Percentiles rank a stretch among this genome's conserved stretches.
phyloP scores from a whole-genome alignment of 2,797 vertebrate genomes.

The Pseudochaenichthys georgianus region DNA sequence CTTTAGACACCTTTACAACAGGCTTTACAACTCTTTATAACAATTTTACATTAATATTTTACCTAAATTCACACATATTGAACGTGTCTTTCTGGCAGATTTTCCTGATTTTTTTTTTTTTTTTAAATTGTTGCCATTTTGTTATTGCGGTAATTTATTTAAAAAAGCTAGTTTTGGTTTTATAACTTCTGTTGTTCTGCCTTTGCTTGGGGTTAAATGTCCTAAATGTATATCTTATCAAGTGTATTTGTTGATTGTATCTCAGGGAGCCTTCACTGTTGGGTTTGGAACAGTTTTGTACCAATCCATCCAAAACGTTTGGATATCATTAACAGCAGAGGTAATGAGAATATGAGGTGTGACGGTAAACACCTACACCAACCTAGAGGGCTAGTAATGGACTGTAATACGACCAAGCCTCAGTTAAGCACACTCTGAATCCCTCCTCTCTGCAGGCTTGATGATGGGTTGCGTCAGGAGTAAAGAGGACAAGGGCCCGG shows the following conservation, averaged over 20 bases:
- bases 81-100: not conserved
- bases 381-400: not conserved
- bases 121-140: not conserved
- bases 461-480: constrained; percentile 98
- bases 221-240: not conserved
- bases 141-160: not conserved
- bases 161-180: too few species aligned
- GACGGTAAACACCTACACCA: not conserved
- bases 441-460: constrained; percentile 78
- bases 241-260: not conserved
- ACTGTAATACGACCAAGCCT: too few species aligned
- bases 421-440: not conserved
- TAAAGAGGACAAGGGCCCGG: constrained; percentile 94
- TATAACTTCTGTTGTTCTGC: not conserved
- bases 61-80: not conserved
- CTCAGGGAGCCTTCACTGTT: not conserved
- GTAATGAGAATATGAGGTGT: not conserved
- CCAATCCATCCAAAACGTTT: not conserved
- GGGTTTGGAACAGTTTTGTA: not conserved
- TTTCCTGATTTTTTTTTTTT: not conserved
- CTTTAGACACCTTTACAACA: not conserved
- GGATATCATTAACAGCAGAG: not conserved
- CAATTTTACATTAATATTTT: too few species aligned
- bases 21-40: too few species aligned
- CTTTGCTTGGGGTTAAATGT: not conserved